Base-by-base conservation (phyloP, 2,797 vertebrate genomes). In the Pseudocheirus occidentalis region DNA sequence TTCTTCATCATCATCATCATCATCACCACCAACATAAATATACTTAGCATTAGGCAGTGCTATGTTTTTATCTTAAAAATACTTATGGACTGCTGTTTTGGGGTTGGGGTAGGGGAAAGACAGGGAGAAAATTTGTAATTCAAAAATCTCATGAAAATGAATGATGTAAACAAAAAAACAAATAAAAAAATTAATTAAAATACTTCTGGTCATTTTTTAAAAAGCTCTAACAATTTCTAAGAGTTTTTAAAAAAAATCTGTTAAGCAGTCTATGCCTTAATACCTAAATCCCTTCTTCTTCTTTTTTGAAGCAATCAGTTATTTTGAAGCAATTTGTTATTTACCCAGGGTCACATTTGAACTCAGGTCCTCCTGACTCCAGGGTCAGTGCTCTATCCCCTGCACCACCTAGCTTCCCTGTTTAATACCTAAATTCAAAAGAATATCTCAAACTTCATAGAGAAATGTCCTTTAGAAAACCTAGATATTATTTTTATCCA, bases 401-500 rank as follows among this genome's bases (percentile, higher is more conserved):
- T n/a, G 34, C 5, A 73, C 9, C 16, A n/a, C 34, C 62, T n/a
- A 73, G n/a, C 34, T 34, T 4, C 14, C 34, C 62, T 73, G 5
- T 40, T 73, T 40, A 73, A 73, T 73, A 40, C 5, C 14, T 66
- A 18, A 66, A n/a, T n/a, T 93, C 1, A 40, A 96, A 96, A 92
- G 55, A 90, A 90, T 55, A 21, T 92, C 55, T 62, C 28, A 50
- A 90, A 55, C 14, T 62, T 21, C n/a, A 57, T 93, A 55, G 56
- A 92, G 34, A 31, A 94, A 52, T 16, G 40, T 66, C 9, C 14
- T 93, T 4, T 11, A 58, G 34, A 14, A 95, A 94, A n/a, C 81
- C 57, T 91, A 95, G 12, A 81, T 0, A 4, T 55, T 95, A 21
- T 52, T 90, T 96, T 96, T 94, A 53, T 62, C 31, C 18, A 55